Conservation (phyloP, 2,888 invertebrate genomes). For the Sarcophaga subvicina region DNA sequence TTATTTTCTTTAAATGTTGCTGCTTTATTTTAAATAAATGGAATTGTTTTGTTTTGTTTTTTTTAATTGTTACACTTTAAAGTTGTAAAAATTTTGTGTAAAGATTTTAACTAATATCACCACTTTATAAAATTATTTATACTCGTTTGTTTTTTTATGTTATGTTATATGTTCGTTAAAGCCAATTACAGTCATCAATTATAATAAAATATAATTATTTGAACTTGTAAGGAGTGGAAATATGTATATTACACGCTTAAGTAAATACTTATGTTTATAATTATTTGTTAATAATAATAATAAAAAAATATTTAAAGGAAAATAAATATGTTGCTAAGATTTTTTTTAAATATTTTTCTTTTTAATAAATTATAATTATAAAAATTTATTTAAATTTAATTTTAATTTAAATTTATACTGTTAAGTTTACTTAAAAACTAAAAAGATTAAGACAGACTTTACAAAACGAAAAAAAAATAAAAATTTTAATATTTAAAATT, state of each 20-base stretch:
- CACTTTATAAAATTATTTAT: constrained; percentile 64
- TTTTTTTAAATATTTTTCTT: too few relatives aligned
- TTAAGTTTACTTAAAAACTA: too few relatives aligned
- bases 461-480: too few relatives aligned
- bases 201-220: constrained; percentile 54
- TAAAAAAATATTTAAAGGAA: background rate
- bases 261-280: constrained; percentile 3
- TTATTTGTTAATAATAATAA: background rate
- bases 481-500: too few relatives aligned
- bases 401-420: too few relatives aligned
- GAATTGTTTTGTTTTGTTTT: constrained; percentile 8
- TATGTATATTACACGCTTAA: constrained; percentile 26
- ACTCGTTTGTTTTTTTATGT: constrained; percentile 25
- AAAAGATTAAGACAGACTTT: too few relatives aligned
- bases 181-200: constrained; percentile 55
- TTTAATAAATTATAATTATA: too few relatives aligned
- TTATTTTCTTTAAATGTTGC: constrained; percentile 6
- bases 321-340: too few relatives aligned
- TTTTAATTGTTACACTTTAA: constrained; percentile 10
- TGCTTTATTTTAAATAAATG: constrained; percentile 43
- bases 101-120: constrained; percentile 69
- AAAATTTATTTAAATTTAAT: too few relatives aligned
- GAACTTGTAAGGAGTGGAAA: constrained; percentile 55
- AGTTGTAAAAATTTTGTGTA: constrained; percentile 64
- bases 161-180: constrained; percentile 19